Percentiles rank a stretch among this genome's conserved stretches.
Conservation (phyloP, 2,888 invertebrate genomes). For the Griposia aprilina region DNA sequence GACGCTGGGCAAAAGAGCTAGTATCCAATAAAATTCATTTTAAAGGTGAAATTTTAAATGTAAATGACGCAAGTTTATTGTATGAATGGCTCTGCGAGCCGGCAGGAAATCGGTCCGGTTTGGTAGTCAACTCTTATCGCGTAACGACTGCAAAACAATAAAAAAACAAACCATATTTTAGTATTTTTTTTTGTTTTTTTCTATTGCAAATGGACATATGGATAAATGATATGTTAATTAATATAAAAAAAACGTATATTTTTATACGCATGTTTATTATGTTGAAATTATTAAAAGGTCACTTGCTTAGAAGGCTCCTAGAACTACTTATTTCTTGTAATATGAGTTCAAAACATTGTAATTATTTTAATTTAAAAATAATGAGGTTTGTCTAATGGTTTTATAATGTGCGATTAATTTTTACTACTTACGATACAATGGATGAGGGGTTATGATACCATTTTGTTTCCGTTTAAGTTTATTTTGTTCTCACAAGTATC, state of each 20-base stretch:
- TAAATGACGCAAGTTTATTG: constrained; percentile 65
- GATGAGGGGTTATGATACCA: not conserved
- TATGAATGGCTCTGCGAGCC: constrained; percentile 59
- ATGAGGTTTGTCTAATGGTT: constrained; percentile 15
- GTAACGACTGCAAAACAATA: constrained; percentile 69
- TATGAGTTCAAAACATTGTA: constrained; percentile 7
- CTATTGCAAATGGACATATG: not conserved
- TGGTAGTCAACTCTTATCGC: constrained; percentile 62
- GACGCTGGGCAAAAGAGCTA: not conserved
- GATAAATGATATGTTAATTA: constrained; percentile 49
- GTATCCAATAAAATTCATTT: constrained; percentile 41
- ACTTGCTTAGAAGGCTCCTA: constrained; percentile 14
- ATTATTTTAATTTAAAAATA: constrained; percentile 8
- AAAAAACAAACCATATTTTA: constrained; percentile 16
- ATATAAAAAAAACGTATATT: constrained; percentile 4
- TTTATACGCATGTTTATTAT: constrained; percentile 33
- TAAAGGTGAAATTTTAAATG: constrained; percentile 61
- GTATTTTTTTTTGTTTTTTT: not conserved
- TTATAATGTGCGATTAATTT: constrained; percentile 30
- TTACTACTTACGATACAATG: constrained; percentile 8
- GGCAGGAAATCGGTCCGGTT: constrained; percentile 81
- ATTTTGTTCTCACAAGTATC: not conserved
- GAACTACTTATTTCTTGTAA: constrained; percentile 16
- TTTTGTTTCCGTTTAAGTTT: constrained; percentile 12
- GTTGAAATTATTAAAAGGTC: constrained; percentile 40